phyloP scores from a whole-genome alignment of 2,888 invertebrate species.

The Ernsta delagoae region DNA sequence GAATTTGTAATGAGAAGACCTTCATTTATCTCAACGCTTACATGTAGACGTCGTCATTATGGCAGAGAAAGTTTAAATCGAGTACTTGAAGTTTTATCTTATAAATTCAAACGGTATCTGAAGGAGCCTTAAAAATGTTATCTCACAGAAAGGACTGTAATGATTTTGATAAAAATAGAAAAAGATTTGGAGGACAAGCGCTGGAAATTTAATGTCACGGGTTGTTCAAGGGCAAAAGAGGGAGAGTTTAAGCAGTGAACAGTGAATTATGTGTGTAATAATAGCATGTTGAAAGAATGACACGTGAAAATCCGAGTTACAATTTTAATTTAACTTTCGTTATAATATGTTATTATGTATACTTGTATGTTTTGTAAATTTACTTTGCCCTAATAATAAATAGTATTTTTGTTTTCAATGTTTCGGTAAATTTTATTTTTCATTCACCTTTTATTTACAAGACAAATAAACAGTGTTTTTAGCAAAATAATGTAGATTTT shows the following conservation, averaged over 20 bases:
- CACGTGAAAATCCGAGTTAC: too few relatives aligned
- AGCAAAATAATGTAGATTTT: too few relatives aligned
- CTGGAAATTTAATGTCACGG: neutral
- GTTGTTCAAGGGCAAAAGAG: neutral
- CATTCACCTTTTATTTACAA: too few relatives aligned
- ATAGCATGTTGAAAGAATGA: too few relatives aligned
- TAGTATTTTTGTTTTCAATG: too few relatives aligned
- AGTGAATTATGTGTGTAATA: too few relatives aligned
- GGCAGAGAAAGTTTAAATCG: slow-evolving; percentile 21
- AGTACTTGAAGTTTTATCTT: slow-evolving; percentile 31
- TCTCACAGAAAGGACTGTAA: slow-evolving; percentile 2
- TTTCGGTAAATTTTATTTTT: too few relatives aligned
- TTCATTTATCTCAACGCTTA: slow-evolving; percentile 33
- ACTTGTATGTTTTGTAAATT: too few relatives aligned
- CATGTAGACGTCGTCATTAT: slow-evolving; percentile 27
- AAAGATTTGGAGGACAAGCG: slow-evolving; percentile 1
- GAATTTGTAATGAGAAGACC: slow-evolving; percentile 35
- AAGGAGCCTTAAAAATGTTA: slow-evolving; percentile 15
- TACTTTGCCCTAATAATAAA: too few relatives aligned
- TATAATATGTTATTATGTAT: too few relatives aligned
- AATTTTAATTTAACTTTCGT: too few relatives aligned
- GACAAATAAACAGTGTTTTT: too few relatives aligned
- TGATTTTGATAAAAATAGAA: slow-evolving; percentile 11
- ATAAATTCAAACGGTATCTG: slow-evolving; percentile 28
- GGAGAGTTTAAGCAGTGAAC: neutral